Evolutionary conservation across 2,888 invertebrate genomes (phyloP), one percentile per base, ranked within the genome.

Genomic region (Lucinisca nassula): DNA sequence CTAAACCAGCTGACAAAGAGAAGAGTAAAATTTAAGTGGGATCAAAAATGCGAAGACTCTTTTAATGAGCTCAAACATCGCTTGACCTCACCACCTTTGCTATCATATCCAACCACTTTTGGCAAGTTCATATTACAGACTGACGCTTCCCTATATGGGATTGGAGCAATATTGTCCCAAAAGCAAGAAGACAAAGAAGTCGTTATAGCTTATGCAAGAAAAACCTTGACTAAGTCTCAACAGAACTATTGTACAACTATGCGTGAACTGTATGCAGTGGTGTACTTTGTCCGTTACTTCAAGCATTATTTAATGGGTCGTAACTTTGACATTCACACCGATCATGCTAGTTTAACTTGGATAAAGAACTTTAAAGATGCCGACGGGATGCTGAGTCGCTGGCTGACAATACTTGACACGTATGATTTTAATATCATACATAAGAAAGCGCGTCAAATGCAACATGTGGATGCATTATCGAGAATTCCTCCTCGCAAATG

Each of bases 181-280:
- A 51, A 84, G 21, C 82, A 78, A 35, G 74, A 86, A 72, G 82
- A 77, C 0, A 51, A 38, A 0, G 87, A 88, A 51, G 24, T 45
- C 10, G 78, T 81, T 8, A 78, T 89, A 12, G 72, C 79, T 0
- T 88, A 89, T 74, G 78, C 72, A 1, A 87, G 81, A 49, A 82
- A 70, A 24, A 49, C 82, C 10, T 32, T 88, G 35, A 45, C 8
- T 17, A 38, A n/a, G 14, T 6, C 35, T 8, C 84, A 88, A 67
- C 67, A 45, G 17, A 58, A 74, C n/a, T 89, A 85, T 49, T 88
- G 89, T 40, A 82, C 79, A 6, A 90, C 90, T 0, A 38, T 40
- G n/a, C 61, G 70, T 37, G 86, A 90, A 70, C 49, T 90, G 37
- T 61, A 83, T 27, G 85, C 89, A 17, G 87, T 84, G 21, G 84